Conservation (phyloP, 2,797 vertebrate genomes). For the Sandelia bainsii region DNA sequence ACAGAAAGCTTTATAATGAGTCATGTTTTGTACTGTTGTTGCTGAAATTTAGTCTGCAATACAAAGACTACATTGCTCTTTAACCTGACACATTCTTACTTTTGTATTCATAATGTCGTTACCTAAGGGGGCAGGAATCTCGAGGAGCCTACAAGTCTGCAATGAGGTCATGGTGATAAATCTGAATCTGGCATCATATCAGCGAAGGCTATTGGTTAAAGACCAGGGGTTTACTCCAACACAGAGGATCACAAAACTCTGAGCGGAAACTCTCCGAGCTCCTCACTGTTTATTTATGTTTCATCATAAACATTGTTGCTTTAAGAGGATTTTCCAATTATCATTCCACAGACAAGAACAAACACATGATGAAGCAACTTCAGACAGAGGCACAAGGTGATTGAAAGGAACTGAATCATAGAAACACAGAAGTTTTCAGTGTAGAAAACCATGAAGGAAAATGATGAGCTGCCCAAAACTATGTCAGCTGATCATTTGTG, state of each 20-base stretch:
- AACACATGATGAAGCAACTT: constrained; percentile 42
- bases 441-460: constrained; percentile 1
- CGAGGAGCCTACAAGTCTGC: constrained; percentile 72
- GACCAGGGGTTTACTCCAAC: constrained; percentile 38
- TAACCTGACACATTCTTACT: constrained; percentile 17
- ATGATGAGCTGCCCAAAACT: constrained; percentile 6
- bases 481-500: neutral
- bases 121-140: constrained; percentile 61
- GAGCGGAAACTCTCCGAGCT: constrained; percentile 56
- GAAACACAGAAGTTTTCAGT: constrained; percentile 3
- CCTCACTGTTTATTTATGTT: constrained; percentile 68
- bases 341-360: constrained; percentile 61
- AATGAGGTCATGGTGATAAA: constrained; percentile 74
- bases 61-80: constrained; percentile 35
- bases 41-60: neutral
- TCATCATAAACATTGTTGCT: constrained; percentile 69
- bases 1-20: constrained; percentile 28
- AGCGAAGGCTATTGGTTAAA: constrained; percentile 16
- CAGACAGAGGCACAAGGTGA: constrained; percentile 49
- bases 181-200: constrained; percentile 62
- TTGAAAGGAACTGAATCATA: constrained; percentile 31
- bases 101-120: constrained; percentile 50
- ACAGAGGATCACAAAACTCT: constrained; percentile 18
- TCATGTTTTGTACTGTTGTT: neutral
- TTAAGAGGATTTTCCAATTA: constrained; percentile 72